Conservation (phyloP, 2,888 invertebrate species). For the Ectobius pallidus region DNA sequence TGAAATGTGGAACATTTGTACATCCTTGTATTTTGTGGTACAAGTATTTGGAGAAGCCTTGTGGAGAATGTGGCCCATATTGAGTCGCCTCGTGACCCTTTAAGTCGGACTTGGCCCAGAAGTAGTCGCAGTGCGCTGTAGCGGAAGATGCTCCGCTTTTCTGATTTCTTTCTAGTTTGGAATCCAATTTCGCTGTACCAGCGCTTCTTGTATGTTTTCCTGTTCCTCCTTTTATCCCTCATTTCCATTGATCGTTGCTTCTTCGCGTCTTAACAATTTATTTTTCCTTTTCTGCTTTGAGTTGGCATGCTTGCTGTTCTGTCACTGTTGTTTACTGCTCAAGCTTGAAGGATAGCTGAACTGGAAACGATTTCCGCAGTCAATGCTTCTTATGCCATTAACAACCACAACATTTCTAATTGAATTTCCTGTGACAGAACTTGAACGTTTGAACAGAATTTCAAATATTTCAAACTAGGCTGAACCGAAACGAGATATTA, state of each 20-base stretch:
- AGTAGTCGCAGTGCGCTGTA: not conserved
- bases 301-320: not conserved
- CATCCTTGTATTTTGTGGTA: too few relatives aligned
- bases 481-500: too few relatives aligned
- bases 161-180: constrained; percentile 2
- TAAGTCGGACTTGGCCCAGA: not conserved
- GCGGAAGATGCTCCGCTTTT: not conserved
- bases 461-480: too few relatives aligned
- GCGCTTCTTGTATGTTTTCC: not conserved
- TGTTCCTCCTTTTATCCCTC: not conserved
- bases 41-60: too few relatives aligned
- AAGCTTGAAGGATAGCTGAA: not conserved
- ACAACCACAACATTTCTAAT: too few relatives aligned
- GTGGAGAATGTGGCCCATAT: too few relatives aligned
- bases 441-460: too few relatives aligned
- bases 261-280: not conserved
- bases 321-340: not conserved
- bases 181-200: not conserved
- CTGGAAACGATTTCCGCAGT: not conserved
- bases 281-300: too few relatives aligned
- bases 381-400: too few relatives aligned
- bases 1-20: too few relatives aligned
- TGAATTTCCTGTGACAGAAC: too few relatives aligned
- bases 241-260: not conserved
- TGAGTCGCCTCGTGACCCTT: not conserved